phyloP scores from a whole-genome alignment of 2,113 vertebrate genomes.

The Eidolon helvum region DNA sequence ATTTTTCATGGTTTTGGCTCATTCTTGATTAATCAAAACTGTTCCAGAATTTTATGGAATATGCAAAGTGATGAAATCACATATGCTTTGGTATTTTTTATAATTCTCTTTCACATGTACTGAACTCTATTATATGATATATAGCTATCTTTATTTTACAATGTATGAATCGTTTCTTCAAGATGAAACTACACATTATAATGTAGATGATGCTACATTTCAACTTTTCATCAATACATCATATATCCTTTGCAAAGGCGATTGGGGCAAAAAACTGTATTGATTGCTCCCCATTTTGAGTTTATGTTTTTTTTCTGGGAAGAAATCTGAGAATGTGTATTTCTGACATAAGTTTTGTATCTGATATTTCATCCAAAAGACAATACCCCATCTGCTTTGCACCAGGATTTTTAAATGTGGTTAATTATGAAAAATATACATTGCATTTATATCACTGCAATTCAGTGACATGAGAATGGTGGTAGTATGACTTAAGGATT shows the following conservation, averaged over 20 bases:
- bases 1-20: background rate
- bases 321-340: background rate
- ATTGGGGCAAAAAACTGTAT: background rate
- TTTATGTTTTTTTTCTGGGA: background rate
- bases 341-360: background rate
- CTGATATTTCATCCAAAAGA: background rate
- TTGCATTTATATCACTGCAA: background rate
- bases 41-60: constrained; percentile 9
- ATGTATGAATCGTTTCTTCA: background rate
- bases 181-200: background rate
- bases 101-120: background rate
- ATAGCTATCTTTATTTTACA: background rate
- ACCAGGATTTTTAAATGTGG: background rate
- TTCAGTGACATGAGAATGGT: background rate
- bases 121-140: background rate
- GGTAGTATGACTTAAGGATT: background rate
- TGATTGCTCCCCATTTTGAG: background rate
- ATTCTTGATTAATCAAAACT: constrained; percentile 22
- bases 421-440: background rate
- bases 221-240: background rate
- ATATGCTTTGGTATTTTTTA: background rate
- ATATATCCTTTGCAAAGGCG: background rate
- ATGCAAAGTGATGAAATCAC: background rate
- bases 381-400: background rate
- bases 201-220: background rate